A percentile compares a stretch with the other conserved stretches of the same genome.
These are phyloP conservation scores for Dryobotodes eremita DNA, from an alignment of 2,888 invertebrate species.

Conservation along the genomic window DNA sequence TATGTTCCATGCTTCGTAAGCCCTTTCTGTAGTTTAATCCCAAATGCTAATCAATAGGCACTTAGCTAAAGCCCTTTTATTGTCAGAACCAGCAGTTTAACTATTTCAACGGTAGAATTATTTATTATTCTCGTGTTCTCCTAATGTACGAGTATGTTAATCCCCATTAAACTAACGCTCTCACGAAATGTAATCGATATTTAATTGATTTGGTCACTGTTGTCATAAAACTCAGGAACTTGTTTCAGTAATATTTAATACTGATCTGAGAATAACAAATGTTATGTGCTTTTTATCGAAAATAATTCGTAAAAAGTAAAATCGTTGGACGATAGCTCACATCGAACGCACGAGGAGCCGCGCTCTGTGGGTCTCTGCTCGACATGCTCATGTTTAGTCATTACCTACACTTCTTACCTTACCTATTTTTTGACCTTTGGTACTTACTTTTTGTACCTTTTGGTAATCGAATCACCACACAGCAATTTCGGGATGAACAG, in stretches of 20 bases:
- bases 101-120: conserved; percentile 11
- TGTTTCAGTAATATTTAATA: conserved; percentile 27
- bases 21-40: conserved; percentile 37
- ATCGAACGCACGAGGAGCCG: not conserved
- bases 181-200: conserved; percentile 50
- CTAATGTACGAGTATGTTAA: conserved; percentile 47
- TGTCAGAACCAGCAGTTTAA: conserved; percentile 22
- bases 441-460: not conserved
- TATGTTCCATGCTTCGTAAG: conserved; percentile 2
- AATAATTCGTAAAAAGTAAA: conserved; percentile 20
- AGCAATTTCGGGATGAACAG: not conserved
- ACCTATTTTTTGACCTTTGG: not conserved
- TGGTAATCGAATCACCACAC: not conserved
- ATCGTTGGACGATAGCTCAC: not conserved
- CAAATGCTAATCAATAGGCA: conserved; percentile 27
- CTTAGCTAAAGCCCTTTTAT: conserved; percentile 10
- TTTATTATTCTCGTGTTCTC: conserved; percentile 11
- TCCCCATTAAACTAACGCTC: conserved; percentile 38
- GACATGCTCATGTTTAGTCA: not conserved
- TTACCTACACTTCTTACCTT: not conserved
- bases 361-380: not conserved
- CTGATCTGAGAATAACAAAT: conserved; percentile 34
- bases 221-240: conserved; percentile 35
- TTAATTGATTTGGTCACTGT: conserved; percentile 34
- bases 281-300: conserved; percentile 23